phyloP scores from a whole-genome alignment of 2,888 invertebrate species.

The Dryocosmus kuriphilus region DNA sequence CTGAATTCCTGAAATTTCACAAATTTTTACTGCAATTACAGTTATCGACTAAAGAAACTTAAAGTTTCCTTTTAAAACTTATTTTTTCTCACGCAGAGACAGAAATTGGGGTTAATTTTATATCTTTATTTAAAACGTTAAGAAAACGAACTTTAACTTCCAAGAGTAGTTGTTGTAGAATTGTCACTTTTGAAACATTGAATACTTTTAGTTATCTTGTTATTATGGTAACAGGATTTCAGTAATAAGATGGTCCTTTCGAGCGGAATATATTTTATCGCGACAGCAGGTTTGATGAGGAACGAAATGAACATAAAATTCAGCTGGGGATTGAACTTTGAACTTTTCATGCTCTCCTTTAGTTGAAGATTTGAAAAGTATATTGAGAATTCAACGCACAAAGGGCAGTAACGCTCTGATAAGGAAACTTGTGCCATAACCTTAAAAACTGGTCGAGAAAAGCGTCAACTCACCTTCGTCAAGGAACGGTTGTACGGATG shows the following conservation, averaged over 20 bases:
- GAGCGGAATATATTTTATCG: background rate
- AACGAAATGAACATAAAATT: background rate
- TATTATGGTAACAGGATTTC: background rate
- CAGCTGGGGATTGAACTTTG: background rate
- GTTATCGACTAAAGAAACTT: no score
- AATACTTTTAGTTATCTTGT: background rate
- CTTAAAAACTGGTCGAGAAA: background rate
- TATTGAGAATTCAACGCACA: background rate
- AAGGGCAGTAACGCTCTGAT: constrained; percentile 1
- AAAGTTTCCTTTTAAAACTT: no score
- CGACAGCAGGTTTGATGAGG: background rate
- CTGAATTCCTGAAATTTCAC: no score
- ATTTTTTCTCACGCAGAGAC: no score
- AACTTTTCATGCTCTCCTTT: background rate
- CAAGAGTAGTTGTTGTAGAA: no score
- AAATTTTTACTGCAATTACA: no score
- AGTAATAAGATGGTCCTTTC: background rate
- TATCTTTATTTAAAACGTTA: no score
- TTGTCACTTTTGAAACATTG: no score
- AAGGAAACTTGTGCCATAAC: background rate
- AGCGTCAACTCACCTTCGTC: background rate
- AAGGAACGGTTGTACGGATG: background rate
- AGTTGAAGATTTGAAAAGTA: constrained; percentile 1
- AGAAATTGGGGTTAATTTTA: no score
- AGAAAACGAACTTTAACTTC: no score